These are phyloP conservation scores for Coremacera marginata DNA, from an alignment of 2,888 invertebrate genomes.

Conservation along the genomic window DNA sequence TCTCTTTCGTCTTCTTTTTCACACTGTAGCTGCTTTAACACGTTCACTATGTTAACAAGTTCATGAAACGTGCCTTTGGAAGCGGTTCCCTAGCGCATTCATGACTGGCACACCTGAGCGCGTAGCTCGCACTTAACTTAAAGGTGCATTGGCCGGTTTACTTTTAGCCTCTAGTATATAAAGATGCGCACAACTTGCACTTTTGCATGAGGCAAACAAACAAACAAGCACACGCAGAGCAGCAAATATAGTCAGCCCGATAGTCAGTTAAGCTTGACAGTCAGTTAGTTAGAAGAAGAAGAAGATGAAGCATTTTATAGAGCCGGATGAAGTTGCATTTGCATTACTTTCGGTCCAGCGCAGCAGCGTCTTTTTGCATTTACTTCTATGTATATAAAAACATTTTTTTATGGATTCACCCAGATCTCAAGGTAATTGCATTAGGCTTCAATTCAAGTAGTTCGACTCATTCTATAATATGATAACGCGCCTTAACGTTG, in stretches of 20 bases:
- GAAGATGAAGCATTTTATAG: neutral
- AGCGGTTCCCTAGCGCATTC: neutral
- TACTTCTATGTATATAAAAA: too few species aligned
- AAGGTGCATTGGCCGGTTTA: conserved; percentile 8
- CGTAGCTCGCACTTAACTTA: neutral
- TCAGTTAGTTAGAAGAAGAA: neutral
- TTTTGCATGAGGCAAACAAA: neutral
- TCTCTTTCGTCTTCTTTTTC: neutral
- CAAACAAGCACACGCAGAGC: neutral
- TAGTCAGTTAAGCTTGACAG: neutral
- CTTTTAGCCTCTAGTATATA: neutral
- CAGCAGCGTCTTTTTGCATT: neutral
- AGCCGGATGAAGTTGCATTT: conserved; percentile 1
- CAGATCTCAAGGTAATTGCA: conserved; percentile 1
- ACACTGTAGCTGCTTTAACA: neutral
- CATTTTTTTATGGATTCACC: too few species aligned
- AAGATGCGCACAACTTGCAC: conserved; percentile 3
- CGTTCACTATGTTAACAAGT: conserved; percentile 1
- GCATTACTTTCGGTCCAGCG: neutral
- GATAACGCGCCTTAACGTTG: too few species aligned
- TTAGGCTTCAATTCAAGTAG: neutral
- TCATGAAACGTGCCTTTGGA: neutral
- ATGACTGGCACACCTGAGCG: neutral
- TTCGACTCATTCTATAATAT: neutral
- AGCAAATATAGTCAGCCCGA: neutral